phyloP scores from a whole-genome alignment of 2,888 invertebrate genomes.

The Agrilus mali region DNA sequence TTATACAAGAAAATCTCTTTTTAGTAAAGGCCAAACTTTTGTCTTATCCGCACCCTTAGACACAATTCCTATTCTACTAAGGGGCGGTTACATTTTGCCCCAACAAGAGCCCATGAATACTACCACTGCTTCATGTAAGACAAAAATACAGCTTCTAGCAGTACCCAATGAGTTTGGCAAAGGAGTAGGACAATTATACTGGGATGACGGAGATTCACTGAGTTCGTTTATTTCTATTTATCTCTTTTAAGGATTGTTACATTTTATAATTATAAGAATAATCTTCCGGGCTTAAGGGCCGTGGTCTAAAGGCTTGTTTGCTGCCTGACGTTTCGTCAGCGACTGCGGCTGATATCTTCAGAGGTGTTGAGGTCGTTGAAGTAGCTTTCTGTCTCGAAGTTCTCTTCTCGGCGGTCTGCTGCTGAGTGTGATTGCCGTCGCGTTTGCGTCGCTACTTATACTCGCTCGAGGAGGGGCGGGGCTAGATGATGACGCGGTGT shows the following conservation, averaged over 20 bases:
- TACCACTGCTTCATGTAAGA: slow-evolving; percentile 48
- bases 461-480: too few relatives aligned
- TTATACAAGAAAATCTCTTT: slow-evolving; percentile 35
- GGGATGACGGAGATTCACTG: slow-evolving; percentile 71
- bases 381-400: too few relatives aligned
- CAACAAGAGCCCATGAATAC: slow-evolving; percentile 49
- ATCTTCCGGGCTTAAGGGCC: too few relatives aligned
- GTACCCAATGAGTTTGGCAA: slow-evolving; percentile 39
- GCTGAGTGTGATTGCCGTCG: too few relatives aligned
- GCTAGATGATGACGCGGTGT: too few relatives aligned
- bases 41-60: slow-evolving; percentile 46
- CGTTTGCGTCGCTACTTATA: too few relatives aligned
- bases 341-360: too few relatives aligned
- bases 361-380: too few relatives aligned
- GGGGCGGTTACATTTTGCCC: slow-evolving; percentile 63
- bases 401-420: too few relatives aligned
- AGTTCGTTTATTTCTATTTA: slow-evolving; percentile 37
- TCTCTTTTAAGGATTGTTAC: neutral
- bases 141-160: slow-evolving; percentile 51
- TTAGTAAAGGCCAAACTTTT: slow-evolving; percentile 35
- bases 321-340: too few relatives aligned
- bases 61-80: slow-evolving; percentile 48
- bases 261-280: too few relatives aligned
- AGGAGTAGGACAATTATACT: slow-evolving; percentile 58
- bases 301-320: too few relatives aligned